Percentiles rank a stretch among this genome's conserved stretches.
phyloP scores from a whole-genome alignment of 2,113 vertebrate genomes.

The Dromas ardeola region DNA sequence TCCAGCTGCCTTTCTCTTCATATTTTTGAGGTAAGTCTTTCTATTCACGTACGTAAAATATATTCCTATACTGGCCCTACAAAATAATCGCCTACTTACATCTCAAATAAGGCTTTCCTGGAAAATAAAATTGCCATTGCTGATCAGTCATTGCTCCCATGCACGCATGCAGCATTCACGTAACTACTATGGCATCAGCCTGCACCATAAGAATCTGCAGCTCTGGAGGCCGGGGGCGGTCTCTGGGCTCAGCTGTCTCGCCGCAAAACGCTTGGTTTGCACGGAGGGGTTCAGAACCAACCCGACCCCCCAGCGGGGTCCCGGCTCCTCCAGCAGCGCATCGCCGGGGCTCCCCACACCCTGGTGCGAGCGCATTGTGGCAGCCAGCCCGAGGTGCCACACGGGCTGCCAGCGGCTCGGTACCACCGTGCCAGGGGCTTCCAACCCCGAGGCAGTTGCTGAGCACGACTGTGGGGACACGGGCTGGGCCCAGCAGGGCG shows the following conservation, averaged over 20 bases:
- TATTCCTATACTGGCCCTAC: constrained; percentile 53
- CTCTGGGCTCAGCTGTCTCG: background rate
- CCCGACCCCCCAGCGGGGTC: background rate
- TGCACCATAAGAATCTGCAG: background rate
- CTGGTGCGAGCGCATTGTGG: fast-evolving
- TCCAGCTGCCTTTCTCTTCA: background rate
- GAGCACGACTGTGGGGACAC: fast-evolving
- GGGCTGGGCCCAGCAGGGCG: background rate
- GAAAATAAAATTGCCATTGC: constrained; percentile 59
- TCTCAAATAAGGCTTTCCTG: constrained; percentile 72
- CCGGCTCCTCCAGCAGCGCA: background rate
- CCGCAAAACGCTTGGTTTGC: background rate
- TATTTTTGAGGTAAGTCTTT: constrained; percentile 73
- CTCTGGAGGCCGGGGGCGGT: background rate
- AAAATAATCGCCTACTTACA: constrained; percentile 44
- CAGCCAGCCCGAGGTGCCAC: background rate
- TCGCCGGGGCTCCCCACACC: fast-evolving
- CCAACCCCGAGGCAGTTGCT: fast-evolving
- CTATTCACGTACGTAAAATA: constrained; percentile 4
- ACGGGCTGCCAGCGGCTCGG: fast-evolving
- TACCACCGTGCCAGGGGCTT: background rate
- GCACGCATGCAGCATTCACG: constrained; percentile 75
- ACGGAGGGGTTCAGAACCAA: background rate
- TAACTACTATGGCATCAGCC: constrained; percentile 3
- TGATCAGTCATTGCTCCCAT: constrained; percentile 58